Percentiles rank a stretch among this genome's conserved stretches.
These are phyloP conservation scores for Pseudoips prasinana DNA, from an alignment of 2,888 invertebrate species.

Conservation along the genomic window DNA sequence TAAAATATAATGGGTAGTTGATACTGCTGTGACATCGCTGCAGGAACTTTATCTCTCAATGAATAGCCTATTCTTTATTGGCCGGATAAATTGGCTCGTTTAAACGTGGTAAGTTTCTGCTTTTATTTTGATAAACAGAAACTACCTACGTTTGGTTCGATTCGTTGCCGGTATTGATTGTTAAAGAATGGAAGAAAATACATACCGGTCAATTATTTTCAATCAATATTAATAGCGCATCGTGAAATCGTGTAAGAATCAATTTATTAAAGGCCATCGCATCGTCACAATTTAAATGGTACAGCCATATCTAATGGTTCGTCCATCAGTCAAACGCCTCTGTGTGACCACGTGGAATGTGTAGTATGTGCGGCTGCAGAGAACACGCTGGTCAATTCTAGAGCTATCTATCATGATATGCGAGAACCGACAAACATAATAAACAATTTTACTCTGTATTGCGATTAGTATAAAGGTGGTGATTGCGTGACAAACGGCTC, in stretches of 20 bases:
- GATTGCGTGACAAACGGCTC: constrained; percentile 49
- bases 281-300: constrained; percentile 41
- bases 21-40: too few species aligned
- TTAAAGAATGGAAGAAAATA: neutral
- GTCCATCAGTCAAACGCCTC: constrained; percentile 52
- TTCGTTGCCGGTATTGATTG: too few species aligned
- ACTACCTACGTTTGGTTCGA: too few species aligned
- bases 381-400: constrained; percentile 64
- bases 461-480: constrained; percentile 51
- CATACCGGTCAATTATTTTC: constrained; percentile 1
- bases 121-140: too few species aligned
- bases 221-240: constrained; percentile 10
- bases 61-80: too few species aligned
- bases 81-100: too few species aligned
- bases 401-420: constrained; percentile 49
- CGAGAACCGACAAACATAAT: constrained; percentile 45
- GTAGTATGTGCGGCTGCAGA: constrained; percentile 50
- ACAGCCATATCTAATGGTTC: constrained; percentile 48
- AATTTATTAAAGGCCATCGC: constrained; percentile 39
- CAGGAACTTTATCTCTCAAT: too few species aligned
- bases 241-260: constrained; percentile 30
- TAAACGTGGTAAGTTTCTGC: too few species aligned
- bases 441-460: constrained; percentile 59
- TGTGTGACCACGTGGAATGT: constrained; percentile 51
- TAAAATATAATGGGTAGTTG: too few species aligned